Evolutionary conservation across 2,113 vertebrate genomes (phyloP).

Genomic region (Corydoras sp.): DNA sequence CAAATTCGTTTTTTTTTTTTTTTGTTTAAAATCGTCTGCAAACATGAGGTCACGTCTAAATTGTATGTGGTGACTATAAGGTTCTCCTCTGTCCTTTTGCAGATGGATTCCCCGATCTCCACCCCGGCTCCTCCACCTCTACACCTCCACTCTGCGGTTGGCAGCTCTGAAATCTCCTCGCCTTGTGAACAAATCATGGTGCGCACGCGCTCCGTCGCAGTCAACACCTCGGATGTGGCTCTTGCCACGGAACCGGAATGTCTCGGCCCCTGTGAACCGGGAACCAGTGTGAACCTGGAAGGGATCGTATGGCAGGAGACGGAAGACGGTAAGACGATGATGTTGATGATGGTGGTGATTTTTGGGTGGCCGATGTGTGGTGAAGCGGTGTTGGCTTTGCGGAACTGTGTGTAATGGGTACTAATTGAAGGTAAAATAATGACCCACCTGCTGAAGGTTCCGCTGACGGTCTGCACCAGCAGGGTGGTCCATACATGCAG

Average conservation of each 20-base stretch:
- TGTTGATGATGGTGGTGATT: too few relatives aligned
- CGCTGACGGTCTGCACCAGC: too few relatives aligned
- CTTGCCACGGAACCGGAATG: conserved; percentile 93
- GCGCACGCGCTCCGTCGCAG: conserved; percentile 89
- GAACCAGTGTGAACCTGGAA: conserved; percentile 96
- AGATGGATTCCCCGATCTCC: conserved; percentile 96
- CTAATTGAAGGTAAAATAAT: too few relatives aligned
- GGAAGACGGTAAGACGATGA: conserved; percentile 82
- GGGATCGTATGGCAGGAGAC: conserved; percentile 99
- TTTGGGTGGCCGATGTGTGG: too few relatives aligned
- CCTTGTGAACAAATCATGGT: conserved; percentile 99
- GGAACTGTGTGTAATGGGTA: too few relatives aligned
- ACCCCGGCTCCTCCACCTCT: conserved; percentile 86
- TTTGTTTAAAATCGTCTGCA: too few relatives aligned
- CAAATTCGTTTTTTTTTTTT: too few relatives aligned
- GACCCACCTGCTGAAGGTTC: too few relatives aligned
- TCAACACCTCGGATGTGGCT: conserved; percentile 93
- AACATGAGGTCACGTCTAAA: too few relatives aligned
- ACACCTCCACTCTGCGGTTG: conserved; percentile 83
- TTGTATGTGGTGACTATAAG: too few relatives aligned
- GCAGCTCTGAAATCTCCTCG: conserved; percentile 88
- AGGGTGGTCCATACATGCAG: too few relatives aligned
- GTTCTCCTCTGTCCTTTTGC: conserved; percentile 39
- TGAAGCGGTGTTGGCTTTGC: too few relatives aligned
- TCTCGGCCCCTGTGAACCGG: conserved; percentile 93